Conservation (phyloP, 2,797 vertebrate species). For the Rhodeus uyekii region DNA sequence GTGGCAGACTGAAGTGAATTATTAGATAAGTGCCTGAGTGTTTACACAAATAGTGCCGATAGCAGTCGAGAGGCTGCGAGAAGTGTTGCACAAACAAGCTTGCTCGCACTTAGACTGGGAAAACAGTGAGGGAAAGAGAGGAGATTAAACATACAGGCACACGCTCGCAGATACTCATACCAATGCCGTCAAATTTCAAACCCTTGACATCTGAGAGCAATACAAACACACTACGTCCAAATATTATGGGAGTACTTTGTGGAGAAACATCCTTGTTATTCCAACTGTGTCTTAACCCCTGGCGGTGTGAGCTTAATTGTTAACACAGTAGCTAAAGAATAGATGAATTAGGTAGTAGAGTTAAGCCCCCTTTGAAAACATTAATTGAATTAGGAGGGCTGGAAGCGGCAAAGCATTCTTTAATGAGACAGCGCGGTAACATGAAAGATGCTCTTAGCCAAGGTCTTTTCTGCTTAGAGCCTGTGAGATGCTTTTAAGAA, state of each 20-base stretch:
- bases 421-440: constrained; percentile 54
- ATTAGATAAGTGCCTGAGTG: constrained; percentile 53
- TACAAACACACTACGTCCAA: constrained; percentile 45
- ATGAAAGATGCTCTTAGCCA: constrained; percentile 56
- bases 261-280: constrained; percentile 29
- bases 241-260: constrained; percentile 32
- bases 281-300: constrained; percentile 45
- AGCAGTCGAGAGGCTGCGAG: constrained; percentile 52
- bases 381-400: constrained; percentile 60
- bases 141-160: constrained; percentile 46
- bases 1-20: constrained; percentile 37
- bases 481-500: constrained; percentile 47
- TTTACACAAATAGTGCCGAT: constrained; percentile 56
- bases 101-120: constrained; percentile 30
- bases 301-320: constrained; percentile 48
- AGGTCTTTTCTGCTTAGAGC: constrained; percentile 48
- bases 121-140: constrained; percentile 17
- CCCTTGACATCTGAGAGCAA: constrained; percentile 53
- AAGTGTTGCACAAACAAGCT: constrained; percentile 60
- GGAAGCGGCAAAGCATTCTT: constrained; percentile 44
- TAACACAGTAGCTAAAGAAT: constrained; percentile 40
- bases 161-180: constrained; percentile 11
- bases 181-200: constrained; percentile 20
- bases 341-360: constrained; percentile 45
- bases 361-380: constrained; percentile 52